Conservation (phyloP, 2,888 invertebrate genomes). For the Marronus borbonicus region DNA sequence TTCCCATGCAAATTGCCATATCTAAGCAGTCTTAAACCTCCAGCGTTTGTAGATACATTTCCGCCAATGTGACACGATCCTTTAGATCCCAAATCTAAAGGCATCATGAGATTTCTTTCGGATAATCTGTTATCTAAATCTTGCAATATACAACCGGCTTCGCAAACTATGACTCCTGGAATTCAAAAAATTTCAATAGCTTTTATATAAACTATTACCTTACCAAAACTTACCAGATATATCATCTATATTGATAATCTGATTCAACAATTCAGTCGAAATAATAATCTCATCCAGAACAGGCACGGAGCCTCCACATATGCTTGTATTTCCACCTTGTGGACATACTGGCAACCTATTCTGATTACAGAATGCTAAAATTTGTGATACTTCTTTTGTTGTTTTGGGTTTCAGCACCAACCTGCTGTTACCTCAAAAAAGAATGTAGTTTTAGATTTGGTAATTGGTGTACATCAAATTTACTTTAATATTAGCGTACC, state of each 20-base stretch:
- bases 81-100: slow-evolving; percentile 97
- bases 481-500: slow-evolving; percentile 73
- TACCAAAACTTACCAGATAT: slow-evolving; percentile 78
- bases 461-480: not conserved
- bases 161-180: slow-evolving; percentile 84
- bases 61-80: slow-evolving; percentile 97
- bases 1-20: slow-evolving; percentile 97
- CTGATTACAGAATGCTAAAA: slow-evolving; percentile 89
- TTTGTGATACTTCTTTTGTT: slow-evolving; percentile 88
- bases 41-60: slow-evolving; percentile 97
- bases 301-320: slow-evolving; percentile 97
- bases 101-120: slow-evolving; percentile 88
- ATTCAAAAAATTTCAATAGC: not conserved
- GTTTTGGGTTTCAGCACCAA: slow-evolving; percentile 90
- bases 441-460: slow-evolving; percentile 11
- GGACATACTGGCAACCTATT: slow-evolving; percentile 93
- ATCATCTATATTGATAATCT: slow-evolving; percentile 86
- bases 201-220: not conserved
- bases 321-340: slow-evolving; percentile 95
- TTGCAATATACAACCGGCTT: slow-evolving; percentile 95
- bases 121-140: slow-evolving; percentile 83
- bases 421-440: slow-evolving; percentile 80
- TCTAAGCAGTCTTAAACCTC: slow-evolving; percentile 91
- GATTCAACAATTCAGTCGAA: slow-evolving; percentile 88
- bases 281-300: slow-evolving; percentile 97